Conservation (phyloP, 2,888 invertebrate species). For the Trimorus sp. region DNA sequence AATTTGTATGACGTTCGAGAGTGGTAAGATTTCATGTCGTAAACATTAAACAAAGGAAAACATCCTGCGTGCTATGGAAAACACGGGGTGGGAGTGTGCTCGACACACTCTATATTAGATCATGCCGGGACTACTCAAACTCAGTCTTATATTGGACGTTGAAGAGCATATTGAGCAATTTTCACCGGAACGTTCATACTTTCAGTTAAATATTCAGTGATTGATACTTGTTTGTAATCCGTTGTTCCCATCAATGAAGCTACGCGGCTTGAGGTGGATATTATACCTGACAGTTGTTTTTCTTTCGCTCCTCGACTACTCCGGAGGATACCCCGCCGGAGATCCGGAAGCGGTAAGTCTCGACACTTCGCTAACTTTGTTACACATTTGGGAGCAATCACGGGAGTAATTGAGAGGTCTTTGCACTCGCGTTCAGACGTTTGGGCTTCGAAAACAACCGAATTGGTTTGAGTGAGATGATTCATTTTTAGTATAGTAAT, state of each 20-base stretch:
- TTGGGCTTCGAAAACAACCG: too few relatives aligned
- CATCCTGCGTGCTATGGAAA: conserved; percentile 63
- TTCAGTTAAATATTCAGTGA: conserved; percentile 33
- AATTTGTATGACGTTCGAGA: conserved; percentile 38
- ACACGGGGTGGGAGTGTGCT: conserved; percentile 71
- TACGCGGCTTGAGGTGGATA: conserved; percentile 64
- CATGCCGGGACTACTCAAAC: conserved; percentile 77
- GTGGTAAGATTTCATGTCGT: conserved; percentile 36
- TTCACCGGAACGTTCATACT: conserved; percentile 36
- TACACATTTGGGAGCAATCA: too few relatives aligned
- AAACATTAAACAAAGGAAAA: conserved; percentile 60
- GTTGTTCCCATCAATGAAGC: conserved; percentile 71
- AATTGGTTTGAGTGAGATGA: too few relatives aligned
- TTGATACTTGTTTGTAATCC: conserved; percentile 42
- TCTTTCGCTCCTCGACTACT: conserved; percentile 68
- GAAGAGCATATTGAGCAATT: conserved; percentile 60
- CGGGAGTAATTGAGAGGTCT: too few relatives aligned
- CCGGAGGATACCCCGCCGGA: conserved; percentile 76
- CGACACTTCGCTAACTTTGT: background rate
- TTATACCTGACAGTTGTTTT: conserved; percentile 67
- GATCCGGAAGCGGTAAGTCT: conserved; percentile 79
- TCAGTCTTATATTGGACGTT: conserved; percentile 73
- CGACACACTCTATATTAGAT: conserved; percentile 78
- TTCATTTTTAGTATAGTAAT: too few relatives aligned
- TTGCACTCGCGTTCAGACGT: too few relatives aligned